Base-by-base conservation (phyloP, 2,888 invertebrate genomes). In the Orgyia antiqua region DNA sequence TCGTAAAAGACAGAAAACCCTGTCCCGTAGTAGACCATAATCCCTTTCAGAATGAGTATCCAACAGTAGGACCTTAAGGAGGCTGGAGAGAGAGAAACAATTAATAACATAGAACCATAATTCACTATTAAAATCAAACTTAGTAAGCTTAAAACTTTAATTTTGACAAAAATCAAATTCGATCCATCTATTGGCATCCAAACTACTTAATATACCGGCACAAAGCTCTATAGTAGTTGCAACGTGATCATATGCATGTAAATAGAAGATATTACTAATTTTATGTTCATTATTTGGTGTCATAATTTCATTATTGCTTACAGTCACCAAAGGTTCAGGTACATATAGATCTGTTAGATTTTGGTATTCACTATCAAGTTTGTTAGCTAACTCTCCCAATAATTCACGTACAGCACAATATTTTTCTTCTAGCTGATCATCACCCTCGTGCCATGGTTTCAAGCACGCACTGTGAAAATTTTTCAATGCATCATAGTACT, bases 101-200 rank as follows among this genome's bases (percentile, higher is more conserved):
- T n/a, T n/a, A n/a, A n/a, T n/a, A n/a, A n/a, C n/a, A n/a, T n/a
- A n/a, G n/a, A n/a, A n/a, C n/a, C n/a, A n/a, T n/a, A n/a, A n/a
- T n/a, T n/a, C n/a, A n/a, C n/a, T n/a, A n/a, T n/a, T n/a, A n/a
- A n/a, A n/a, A n/a, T n/a, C n/a, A n/a, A n/a, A n/a, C n/a, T n/a
- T n/a, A n/a, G n/a, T n/a, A n/a, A n/a, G n/a, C n/a, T n/a, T n/a
- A n/a, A n/a, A n/a, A n/a, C n/a, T n/a, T n/a, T n/a, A n/a, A n/a
- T n/a, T n/a, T n/a, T n/a, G 64, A 47, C 80, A 80, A 46, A 83
- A 84, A 53, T 83, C 71, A 45, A 86, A 80, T 20, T 78, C 61
- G 27, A 84, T 70, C 82, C 80, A 79, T 48, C 69, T 69, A 41
- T 77, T 75, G 12, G 74, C 57, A 51, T 86, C 83, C 32, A 86